Conservation (phyloP, 1,140 invertebrate genomes). For the Chrysomallon squamiferum region DNA sequence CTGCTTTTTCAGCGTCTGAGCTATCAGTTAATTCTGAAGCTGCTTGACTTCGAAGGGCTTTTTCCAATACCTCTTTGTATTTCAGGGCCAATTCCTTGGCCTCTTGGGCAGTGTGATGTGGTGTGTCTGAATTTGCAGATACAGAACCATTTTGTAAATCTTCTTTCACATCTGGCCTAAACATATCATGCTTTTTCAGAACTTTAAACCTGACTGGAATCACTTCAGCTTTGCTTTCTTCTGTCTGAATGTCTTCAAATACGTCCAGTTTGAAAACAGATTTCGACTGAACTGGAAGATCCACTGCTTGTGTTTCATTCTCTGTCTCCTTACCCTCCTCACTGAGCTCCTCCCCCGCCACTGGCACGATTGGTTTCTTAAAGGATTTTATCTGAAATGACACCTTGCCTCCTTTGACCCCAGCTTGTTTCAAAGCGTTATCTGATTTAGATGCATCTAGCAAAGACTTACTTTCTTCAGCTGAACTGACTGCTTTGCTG, state of each 20-base stretch:
- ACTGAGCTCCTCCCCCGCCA: too few species aligned
- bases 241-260: background rate
- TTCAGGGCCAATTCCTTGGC: too few species aligned
- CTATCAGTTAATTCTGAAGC: too few species aligned
- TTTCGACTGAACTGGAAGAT: too few species aligned
- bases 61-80: too few species aligned
- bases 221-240: background rate
- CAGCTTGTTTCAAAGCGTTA: background rate
- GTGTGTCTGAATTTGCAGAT: background rate
- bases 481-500: background rate
- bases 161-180: constrained; percentile 6
- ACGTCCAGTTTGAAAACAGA: background rate
- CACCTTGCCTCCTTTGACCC: background rate
- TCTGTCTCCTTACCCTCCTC: too few species aligned
- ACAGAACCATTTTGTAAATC: background rate
- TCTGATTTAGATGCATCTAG: background rate
- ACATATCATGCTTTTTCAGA: constrained; percentile 4
- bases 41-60: too few species aligned
- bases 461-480: background rate
- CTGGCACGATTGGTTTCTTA: background rate
- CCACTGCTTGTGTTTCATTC: too few species aligned
- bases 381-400: constrained; percentile 6
- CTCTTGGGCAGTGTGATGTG: background rate
- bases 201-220: constrained; percentile 5
- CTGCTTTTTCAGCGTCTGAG: too few species aligned